Evolutionary conservation across 2,888 invertebrate genomes (phyloP).

Genomic region (Dendrolimus houi): DNA sequence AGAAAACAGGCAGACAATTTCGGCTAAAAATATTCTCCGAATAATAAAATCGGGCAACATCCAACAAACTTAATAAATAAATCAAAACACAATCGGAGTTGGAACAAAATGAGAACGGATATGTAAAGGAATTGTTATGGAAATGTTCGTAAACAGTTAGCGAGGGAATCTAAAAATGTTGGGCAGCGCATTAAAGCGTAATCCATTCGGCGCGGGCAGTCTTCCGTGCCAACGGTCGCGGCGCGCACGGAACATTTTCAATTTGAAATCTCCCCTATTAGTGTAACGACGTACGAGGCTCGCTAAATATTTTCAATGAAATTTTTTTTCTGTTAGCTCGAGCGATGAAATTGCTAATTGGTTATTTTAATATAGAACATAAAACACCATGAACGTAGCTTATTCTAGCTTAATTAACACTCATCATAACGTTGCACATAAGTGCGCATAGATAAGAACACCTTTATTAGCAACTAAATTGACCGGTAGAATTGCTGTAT

Average conservation of each 20-base stretch:
- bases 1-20: too few relatives aligned
- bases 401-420: too few relatives aligned
- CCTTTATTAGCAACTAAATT: too few relatives aligned
- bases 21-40: neutral
- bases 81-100: neutral
- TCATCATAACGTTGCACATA: too few relatives aligned
- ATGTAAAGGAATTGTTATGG: slow-evolving; percentile 1
- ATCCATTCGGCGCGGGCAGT: slow-evolving; percentile 28
- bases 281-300: slow-evolving; percentile 19
- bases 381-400: neutral
- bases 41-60: too few relatives aligned
- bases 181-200: slow-evolving; percentile 25
- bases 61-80: neutral
- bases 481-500: too few relatives aligned
- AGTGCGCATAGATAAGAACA: too few relatives aligned
- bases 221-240: slow-evolving; percentile 20
- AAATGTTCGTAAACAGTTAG: slow-evolving; percentile 14
- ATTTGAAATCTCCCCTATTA: slow-evolving; percentile 28
- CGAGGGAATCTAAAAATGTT: slow-evolving; percentile 12
- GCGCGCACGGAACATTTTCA: slow-evolving; percentile 21
- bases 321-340: slow-evolving; percentile 19
- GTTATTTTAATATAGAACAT: neutral
- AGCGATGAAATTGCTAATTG: neutral
- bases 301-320: slow-evolving; percentile 42
- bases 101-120: neutral